These are phyloP conservation scores for Phymastichus coffea DNA, from an alignment of 1,140 invertebrate genomes.

Conservation along the genomic window DNA sequence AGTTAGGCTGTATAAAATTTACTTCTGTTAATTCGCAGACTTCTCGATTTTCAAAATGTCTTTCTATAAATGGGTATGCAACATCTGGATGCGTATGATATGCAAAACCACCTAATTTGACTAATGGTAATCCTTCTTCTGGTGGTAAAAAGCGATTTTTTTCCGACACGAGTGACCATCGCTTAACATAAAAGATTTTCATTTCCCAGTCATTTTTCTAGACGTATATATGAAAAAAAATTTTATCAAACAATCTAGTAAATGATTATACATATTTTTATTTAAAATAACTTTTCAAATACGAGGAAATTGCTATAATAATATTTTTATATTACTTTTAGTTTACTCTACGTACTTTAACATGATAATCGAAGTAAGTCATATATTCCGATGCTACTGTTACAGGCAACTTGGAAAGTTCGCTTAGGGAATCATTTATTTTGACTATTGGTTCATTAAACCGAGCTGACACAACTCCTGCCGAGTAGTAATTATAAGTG, in stretches of 20 bases:
- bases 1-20: slow-evolving; percentile 14
- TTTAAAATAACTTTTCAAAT: too few relatives aligned
- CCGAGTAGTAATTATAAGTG: slow-evolving; percentile 24
- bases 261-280: too few relatives aligned
- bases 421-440: slow-evolving; percentile 22
- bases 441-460: slow-evolving; percentile 14
- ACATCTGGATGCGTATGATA: slow-evolving; percentile 34
- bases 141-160: slow-evolving; percentile 16
- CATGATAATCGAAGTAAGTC: slow-evolving; percentile 6
- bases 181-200: slow-evolving; percentile 8
- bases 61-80: slow-evolving; percentile 30
- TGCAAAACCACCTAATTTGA: slow-evolving; percentile 27
- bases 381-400: slow-evolving; percentile 12
- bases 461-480: slow-evolving; percentile 20
- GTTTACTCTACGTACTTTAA: too few relatives aligned
- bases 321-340: too few relatives aligned
- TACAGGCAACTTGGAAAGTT: slow-evolving; percentile 3
- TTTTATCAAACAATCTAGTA: too few relatives aligned
- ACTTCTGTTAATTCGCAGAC: slow-evolving; percentile 36
- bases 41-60: slow-evolving; percentile 29
- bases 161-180: slow-evolving; percentile 25
- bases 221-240: too few relatives aligned
- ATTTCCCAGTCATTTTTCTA: slow-evolving; percentile 35
- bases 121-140: slow-evolving; percentile 26
- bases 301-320: too few relatives aligned